These are phyloP conservation scores for Salvelinus namaycush DNA, from an alignment of 2,113 vertebrate species.

Conservation along the genomic window DNA sequence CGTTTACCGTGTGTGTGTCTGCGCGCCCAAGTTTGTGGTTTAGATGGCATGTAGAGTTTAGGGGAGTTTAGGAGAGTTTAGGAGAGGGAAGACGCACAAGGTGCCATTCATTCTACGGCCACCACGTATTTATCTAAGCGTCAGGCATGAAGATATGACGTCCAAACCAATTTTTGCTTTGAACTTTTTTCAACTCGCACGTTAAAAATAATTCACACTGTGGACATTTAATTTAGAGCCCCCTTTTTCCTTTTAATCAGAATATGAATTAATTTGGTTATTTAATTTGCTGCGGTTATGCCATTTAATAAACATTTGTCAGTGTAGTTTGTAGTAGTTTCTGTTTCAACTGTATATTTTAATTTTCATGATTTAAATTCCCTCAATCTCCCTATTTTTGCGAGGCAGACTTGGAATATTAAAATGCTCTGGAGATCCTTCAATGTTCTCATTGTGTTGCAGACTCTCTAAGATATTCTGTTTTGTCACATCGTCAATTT, in stretches of 20 bases:
- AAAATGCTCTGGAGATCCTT: conserved; percentile 25
- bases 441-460: conserved; percentile 11
- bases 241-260: conserved; percentile 7
- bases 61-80: conserved; percentile 48
- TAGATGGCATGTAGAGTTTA: conserved; percentile 34
- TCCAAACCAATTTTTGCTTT: conserved; percentile 47
- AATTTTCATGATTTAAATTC: conserved; percentile 49
- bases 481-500: not conserved
- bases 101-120: conserved; percentile 62
- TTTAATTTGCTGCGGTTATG: conserved; percentile 24
- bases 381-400: conserved; percentile 23
- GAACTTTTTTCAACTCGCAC: conserved; percentile 26
- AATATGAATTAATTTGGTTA: not conserved
- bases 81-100: conserved; percentile 59
- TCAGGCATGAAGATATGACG: conserved; percentile 56
- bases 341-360: conserved; percentile 26
- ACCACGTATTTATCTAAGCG: conserved; percentile 50
- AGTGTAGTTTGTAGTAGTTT: conserved; percentile 21
- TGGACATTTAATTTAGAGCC: not conserved
- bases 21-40: not conserved
- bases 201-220: too few relatives aligned
- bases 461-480: conserved; percentile 17
- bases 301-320: conserved; percentile 34
- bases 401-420: conserved; percentile 25
- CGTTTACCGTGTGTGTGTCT: not conserved